A percentile compares a stretch with the other conserved stretches of the same genome.
Conservation (phyloP, 2,888 invertebrate genomes). For the Papilio gigon region DNA sequence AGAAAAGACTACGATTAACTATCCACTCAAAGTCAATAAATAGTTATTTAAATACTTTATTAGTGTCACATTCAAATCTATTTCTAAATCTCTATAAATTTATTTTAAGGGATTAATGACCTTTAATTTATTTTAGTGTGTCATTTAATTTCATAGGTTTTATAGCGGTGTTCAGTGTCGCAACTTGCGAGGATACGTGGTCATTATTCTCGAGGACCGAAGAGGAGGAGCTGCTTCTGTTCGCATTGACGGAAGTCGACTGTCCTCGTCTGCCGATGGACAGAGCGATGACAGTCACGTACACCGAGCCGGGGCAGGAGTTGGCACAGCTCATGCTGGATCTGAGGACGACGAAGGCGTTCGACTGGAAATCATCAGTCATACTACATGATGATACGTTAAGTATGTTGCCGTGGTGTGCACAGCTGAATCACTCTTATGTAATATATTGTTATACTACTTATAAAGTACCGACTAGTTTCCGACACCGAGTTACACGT, state of each 20-base stretch:
- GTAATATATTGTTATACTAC: no score
- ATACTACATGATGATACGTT: conserved; percentile 88
- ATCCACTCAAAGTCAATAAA: no score
- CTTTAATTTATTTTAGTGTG: no score
- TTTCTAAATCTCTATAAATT: no score
- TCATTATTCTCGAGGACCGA: conserved; percentile 84
- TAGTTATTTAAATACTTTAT: no score
- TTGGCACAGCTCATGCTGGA: conserved; percentile 90
- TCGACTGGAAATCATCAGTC: conserved; percentile 88
- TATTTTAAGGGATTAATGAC: no score
- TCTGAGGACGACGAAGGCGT: conserved; percentile 84
- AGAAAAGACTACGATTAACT: no score
- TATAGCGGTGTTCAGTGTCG: conserved; percentile 87
- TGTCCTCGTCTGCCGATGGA: conserved; percentile 88
- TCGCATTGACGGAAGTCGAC: conserved; percentile 90
- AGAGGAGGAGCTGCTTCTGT: conserved; percentile 85
- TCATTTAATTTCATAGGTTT: conserved; percentile 83
- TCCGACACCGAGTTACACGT: no score
- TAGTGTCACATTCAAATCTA: no score
- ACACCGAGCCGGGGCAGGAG: conserved; percentile 86
- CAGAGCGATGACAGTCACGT: conserved; percentile 87
- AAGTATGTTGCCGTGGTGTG: conserved; percentile 84
- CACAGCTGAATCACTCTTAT: no score
- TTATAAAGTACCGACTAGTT: no score
- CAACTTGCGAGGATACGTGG: conserved; percentile 90